These are phyloP conservation scores for Anser brachyrhynchus DNA, from an alignment of 2,113 vertebrate genomes.

Conservation along the genomic window DNA sequence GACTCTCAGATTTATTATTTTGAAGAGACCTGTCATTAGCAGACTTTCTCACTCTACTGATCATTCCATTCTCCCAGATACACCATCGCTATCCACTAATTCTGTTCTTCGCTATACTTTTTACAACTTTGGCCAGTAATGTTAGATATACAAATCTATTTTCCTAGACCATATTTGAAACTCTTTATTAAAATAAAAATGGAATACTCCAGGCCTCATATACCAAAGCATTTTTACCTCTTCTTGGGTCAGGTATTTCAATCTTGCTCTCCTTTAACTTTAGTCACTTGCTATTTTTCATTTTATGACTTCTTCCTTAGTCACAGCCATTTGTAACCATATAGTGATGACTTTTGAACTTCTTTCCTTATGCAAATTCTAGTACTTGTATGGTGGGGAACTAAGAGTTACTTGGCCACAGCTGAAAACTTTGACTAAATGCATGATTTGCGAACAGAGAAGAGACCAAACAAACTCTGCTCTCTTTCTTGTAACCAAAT, in stretches of 20 bases:
- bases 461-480: not conserved
- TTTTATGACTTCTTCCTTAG: not conserved
- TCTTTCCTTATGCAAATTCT: not conserved
- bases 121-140: not conserved
- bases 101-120: not conserved
- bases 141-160: not conserved
- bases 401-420: not conserved
- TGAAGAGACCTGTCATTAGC: not conserved
- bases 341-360: not conserved
- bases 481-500: not conserved
- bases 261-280: not conserved
- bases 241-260: not conserved
- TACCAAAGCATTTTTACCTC: not conserved
- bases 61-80: not conserved
- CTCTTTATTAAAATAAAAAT: not conserved
- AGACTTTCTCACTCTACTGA: not conserved
- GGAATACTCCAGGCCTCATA: not conserved
- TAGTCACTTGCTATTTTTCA: not conserved
- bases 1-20: not conserved
- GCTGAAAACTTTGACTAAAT: not conserved
- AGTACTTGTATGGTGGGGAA: not conserved
- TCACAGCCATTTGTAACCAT: not conserved
- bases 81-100: not conserved
- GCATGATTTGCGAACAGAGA: not conserved
- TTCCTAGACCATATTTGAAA: not conserved